These are phyloP conservation scores for Oeneis ivallda DNA, from an alignment of 2,888 invertebrate species.

Conservation along the genomic window DNA sequence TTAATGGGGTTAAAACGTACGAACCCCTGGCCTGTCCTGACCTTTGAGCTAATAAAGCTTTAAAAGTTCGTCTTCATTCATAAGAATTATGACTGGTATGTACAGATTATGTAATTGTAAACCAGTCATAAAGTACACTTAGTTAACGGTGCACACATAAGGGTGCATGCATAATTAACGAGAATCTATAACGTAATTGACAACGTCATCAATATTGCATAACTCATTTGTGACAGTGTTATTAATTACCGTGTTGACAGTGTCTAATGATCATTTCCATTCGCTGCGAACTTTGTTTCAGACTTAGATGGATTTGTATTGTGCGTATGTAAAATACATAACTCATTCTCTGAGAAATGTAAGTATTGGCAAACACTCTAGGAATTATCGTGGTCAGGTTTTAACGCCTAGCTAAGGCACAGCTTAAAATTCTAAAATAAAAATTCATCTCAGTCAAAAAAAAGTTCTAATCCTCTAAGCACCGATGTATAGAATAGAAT, in stretches of 20 bases:
- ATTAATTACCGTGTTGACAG: constrained; percentile 33
- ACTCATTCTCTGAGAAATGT: background rate
- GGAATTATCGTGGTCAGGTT: background rate
- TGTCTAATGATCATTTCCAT: constrained; percentile 27
- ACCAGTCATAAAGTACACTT: background rate
- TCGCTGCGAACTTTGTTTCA: constrained; percentile 23
- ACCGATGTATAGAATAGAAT: no score
- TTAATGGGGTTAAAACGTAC: no score
- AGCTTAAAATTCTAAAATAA: background rate
- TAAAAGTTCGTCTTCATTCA: no score
- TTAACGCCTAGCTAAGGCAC: background rate
- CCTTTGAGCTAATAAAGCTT: no score
- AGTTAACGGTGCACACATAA: constrained; percentile 9
- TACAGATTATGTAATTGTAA: background rate
- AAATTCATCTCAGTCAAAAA: no score
- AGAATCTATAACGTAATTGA: constrained; percentile 28
- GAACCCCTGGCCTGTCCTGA: no score
- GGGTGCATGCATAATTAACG: constrained; percentile 18
- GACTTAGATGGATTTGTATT: constrained; percentile 13
- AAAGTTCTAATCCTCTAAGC: no score
- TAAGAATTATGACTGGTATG: no score
- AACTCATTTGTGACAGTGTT: constrained; percentile 31
- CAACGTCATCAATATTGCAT: constrained; percentile 34
- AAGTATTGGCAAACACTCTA: background rate
- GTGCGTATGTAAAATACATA: constrained; percentile 11